Evolutionary conservation across 1,140 invertebrate species (phyloP), one percentile per base, ranked within the genome.

Genomic region (Hycleus phaleratus): DNA sequence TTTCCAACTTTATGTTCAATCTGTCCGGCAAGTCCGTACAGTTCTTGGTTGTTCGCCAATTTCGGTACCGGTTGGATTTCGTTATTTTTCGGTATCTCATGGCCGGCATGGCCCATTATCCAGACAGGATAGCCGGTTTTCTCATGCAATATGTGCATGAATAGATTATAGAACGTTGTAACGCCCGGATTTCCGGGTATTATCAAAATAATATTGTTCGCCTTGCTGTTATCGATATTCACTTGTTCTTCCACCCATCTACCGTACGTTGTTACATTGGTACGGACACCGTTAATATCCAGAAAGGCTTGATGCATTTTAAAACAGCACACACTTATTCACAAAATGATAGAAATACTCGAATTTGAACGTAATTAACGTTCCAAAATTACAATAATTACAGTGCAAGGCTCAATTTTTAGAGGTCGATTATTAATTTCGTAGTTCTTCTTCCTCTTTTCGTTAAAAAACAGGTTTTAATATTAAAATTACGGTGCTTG

Each of bases 101-200:
- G 83, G 1, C 85, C 85, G 38, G 79, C 85, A 74, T 93, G 88
- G 54, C 86, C 85, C 59, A 87, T 61, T 25, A 84, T 79, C 86
- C 88, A 90, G 3, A 92, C 81, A 38, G 87, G 84, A 48, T 71
- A 64, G 4, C 79, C 74, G 47, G 82, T 65, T 63, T 77, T 76
- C 40, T 75, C 63, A 65, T 87, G 81, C 1, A 93, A 47, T 1
- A 74, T 69, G 57, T 79, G 73, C 53, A 86, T 78, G 67, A 92
- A 93, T 65, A 79, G 76, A 26, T 81, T 77, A 68, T 93, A 93
- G 71, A 85, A 91, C 45, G 80, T 78, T 6, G 85, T 59, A 10
- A 77, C 44, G 12, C 84, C 84, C 43, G 88, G 87, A 74, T 90
- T 90, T 18, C 87, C 90, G 65, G 81, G 75, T 63, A 85, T 81